phyloP scores from a whole-genome alignment of 2,888 invertebrate species.

The Chalcosyrphus nemorum region DNA sequence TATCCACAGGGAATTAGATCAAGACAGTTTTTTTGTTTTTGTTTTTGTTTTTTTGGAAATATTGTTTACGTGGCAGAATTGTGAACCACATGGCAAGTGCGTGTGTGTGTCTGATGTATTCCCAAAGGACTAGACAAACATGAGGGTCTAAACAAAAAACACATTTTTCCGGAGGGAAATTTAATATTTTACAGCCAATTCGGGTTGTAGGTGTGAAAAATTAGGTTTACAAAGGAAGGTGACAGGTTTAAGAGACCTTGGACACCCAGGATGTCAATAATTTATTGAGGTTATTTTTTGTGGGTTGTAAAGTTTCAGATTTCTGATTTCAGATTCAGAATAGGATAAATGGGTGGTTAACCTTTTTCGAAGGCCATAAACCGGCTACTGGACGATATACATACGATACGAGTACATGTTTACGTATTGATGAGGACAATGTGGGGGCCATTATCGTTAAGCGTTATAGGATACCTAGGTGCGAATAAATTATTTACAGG shows the following conservation, averaged over 20 bases:
- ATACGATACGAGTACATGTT: too few species aligned
- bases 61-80: conserved; percentile 37
- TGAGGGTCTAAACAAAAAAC: conserved; percentile 4
- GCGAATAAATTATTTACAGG: background rate
- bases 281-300: conserved; percentile 25
- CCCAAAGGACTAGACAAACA: background rate
- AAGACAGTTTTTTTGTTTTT: conserved; percentile 4
- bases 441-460: background rate
- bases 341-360: conserved; percentile 8
- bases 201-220: conserved; percentile 13
- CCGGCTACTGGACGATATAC: background rate
- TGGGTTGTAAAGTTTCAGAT: background rate
- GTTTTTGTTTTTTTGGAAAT: conserved; percentile 9
- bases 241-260: conserved; percentile 36
- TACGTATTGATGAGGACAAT: background rate
- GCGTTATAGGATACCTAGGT: background rate
- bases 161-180: conserved; percentile 2
- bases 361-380: background rate
- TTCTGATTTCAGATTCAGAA: background rate
- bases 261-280: conserved; percentile 17
- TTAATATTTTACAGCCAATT: conserved; percentile 38
- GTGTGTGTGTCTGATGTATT: background rate
- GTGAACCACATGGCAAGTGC: background rate
- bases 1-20: conserved; percentile 2
- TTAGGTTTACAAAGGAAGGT: conserved; percentile 8